Conservation (phyloP, 2,113 vertebrate genomes). For the Myodes glareolus region DNA sequence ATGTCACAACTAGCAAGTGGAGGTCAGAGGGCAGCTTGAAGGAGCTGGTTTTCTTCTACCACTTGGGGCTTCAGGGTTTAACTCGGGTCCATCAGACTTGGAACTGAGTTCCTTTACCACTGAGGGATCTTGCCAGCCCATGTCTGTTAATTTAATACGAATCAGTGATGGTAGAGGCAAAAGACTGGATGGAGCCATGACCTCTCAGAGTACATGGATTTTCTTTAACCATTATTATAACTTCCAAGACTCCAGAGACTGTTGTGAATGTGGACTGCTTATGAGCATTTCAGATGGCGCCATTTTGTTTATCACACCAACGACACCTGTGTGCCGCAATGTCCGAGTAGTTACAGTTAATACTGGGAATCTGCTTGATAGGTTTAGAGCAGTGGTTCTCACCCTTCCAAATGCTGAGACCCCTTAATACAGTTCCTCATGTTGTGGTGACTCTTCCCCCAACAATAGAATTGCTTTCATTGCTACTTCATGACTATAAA, state of each 20-base stretch:
- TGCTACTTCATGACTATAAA: not conserved
- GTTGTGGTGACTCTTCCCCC: not conserved
- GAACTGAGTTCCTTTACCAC: not conserved
- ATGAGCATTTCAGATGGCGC: not conserved
- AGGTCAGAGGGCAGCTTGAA: not conserved
- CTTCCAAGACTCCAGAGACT: too few species aligned
- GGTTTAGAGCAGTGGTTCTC: not conserved
- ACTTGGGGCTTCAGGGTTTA: not conserved
- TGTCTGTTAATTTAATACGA: not conserved
- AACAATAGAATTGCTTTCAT: not conserved
- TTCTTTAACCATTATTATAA: not conserved
- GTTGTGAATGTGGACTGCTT: not conserved
- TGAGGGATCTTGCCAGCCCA: not conserved
- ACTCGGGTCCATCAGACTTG: too few species aligned
- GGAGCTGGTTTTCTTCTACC: not conserved
- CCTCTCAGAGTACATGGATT: not conserved
- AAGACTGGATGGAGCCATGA: not conserved
- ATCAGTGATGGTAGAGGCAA: not conserved
- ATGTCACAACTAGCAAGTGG: not conserved
- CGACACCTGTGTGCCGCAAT: not conserved
- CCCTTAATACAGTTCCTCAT: not conserved
- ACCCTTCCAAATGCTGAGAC: not conserved
- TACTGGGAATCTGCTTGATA: not conserved
- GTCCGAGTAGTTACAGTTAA: not conserved
- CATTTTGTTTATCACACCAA: not conserved